phyloP scores from a whole-genome alignment of 53 echinoderm and acorn worm species.

The Paelopatides confundens region DNA sequence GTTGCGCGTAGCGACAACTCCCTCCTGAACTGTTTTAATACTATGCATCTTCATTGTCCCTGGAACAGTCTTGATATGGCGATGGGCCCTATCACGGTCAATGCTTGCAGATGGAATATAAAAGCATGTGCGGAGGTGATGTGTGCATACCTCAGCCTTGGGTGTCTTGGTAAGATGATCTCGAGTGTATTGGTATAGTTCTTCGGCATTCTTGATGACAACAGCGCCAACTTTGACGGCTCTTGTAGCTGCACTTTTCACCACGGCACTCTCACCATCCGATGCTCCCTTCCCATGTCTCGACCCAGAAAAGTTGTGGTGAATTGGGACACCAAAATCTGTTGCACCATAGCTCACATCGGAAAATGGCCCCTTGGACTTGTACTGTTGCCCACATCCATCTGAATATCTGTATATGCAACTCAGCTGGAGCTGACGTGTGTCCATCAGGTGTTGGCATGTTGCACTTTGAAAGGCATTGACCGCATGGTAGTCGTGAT shows the following conservation, averaged over 20 bases:
- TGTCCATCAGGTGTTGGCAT: not conserved
- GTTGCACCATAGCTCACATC: slow-evolving; percentile 54
- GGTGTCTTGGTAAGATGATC: not conserved
- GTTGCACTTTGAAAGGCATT: slow-evolving; percentile 17
- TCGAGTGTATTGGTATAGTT: slow-evolving; percentile 3
- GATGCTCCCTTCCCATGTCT: slow-evolving; percentile 61
- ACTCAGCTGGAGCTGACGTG: not conserved
- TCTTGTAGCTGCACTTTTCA: slow-evolving; percentile 44
- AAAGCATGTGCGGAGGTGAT: slow-evolving; percentile 52
- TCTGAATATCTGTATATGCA: slow-evolving; percentile 56
- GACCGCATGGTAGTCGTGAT: slow-evolving; percentile 15
- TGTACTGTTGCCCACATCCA: slow-evolving; percentile 44
- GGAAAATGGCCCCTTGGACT: slow-evolving; percentile 22
- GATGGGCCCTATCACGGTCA: slow-evolving; percentile 43
- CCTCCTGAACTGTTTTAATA: slow-evolving; percentile 59
- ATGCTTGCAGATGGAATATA: slow-evolving; percentile 42
- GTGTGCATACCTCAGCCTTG: slow-evolving; percentile 5
- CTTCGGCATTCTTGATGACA: slow-evolving; percentile 49
- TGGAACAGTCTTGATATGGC: slow-evolving; percentile 53
- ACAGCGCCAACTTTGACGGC: slow-evolving; percentile 38
- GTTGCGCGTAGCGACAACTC: slow-evolving; percentile 65
- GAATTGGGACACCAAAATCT: slow-evolving; percentile 36
- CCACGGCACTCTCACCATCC: slow-evolving; percentile 58
- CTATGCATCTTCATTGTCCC: slow-evolving; percentile 67
- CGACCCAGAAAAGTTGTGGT: slow-evolving; percentile 48